Evolutionary conservation across 2,888 invertebrate species (phyloP), one percentile per base, ranked within the genome.

Genomic region (Drosophila prostipennis): DNA sequence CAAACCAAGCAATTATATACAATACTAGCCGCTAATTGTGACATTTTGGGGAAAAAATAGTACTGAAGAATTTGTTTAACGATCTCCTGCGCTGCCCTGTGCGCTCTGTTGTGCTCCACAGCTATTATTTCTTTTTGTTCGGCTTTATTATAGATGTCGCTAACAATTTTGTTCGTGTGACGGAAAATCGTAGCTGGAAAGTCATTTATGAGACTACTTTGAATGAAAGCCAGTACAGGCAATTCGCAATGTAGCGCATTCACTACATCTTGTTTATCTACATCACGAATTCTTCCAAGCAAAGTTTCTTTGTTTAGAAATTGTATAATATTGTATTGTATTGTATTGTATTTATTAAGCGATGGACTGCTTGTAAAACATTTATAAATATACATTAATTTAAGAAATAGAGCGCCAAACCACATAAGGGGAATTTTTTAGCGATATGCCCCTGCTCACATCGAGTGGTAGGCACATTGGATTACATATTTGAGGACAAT

Each of bases 51-150:
- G 10, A 64, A 70, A 59, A 55, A 72, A 45, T 72, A 68, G 26
- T 76, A 65, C 43, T 61, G 43, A 2, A 74, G 43, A 19, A 80
- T 76, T 67, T 72, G 72, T 39, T 79, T 78, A 0, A 23, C 40
- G 42, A 76, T 80, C 23, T 74, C 67, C n/a, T 78, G 72, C 11
- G 60, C 72, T 7, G 76, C 73, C 40, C 65, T 73, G 23, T 76
- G 71, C 2, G 51, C 65, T 37, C 60, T 53, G 29, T 45, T 51
- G 40, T 68, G 58, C 23, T 57, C 51, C 26, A 26, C 26, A 1
- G 26, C 26, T 26, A 26, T 6, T 26, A 26, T 26, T 26, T 26
- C 26, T 26, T 26, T 26, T 26, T 26, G 26, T 6, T 26, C 26
- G 26, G 26, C 26, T 26, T 26, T 26, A 26, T 26, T 26, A 5